phyloP scores from a whole-genome alignment of 2,113 vertebrate species.

The Ptychochromis oligacanthus region DNA sequence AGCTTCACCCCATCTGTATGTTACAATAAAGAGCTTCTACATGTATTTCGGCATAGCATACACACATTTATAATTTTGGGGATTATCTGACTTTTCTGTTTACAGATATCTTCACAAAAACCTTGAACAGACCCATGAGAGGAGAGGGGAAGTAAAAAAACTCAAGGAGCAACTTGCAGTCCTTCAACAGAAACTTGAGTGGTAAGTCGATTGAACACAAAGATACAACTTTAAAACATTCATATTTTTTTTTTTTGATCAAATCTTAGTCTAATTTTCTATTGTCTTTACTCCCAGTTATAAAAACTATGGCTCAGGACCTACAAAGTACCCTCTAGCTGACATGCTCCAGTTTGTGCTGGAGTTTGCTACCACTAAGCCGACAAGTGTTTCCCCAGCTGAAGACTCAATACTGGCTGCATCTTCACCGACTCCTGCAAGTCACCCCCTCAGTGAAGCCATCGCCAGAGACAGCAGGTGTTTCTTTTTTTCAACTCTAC shows the following conservation, averaged over 20 bases:
- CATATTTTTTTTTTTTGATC: background rate
- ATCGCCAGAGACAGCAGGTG: slow-evolving; percentile 69
- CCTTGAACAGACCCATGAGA: slow-evolving; percentile 85
- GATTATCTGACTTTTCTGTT: background rate
- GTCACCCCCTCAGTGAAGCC: slow-evolving; percentile 49
- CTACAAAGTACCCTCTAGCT: slow-evolving; percentile 86
- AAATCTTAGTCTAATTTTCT: background rate
- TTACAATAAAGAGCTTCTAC: background rate
- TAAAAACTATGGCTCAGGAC: slow-evolving; percentile 90
- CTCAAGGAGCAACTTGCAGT: slow-evolving; percentile 85
- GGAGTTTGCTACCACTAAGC: slow-evolving; percentile 89
- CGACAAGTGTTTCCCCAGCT: slow-evolving; percentile 58
- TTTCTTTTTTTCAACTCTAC: rapidly evolving
- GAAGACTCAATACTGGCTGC: slow-evolving; percentile 41
- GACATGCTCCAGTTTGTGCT: slow-evolving; percentile 95
- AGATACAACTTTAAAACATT: background rate
- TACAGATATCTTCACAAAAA: slow-evolving; percentile 92
- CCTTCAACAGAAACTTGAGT: slow-evolving; percentile 91
- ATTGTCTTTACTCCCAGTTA: slow-evolving; percentile 79
- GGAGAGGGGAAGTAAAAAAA: slow-evolving; percentile 86
- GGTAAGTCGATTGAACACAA: slow-evolving; percentile 71
- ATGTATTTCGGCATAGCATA: background rate
- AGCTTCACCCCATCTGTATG: background rate
- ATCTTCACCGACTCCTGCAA: slow-evolving; percentile 40
- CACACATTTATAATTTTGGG: background rate